These are phyloP conservation scores for Atethmia centrago DNA, from an alignment of 2,888 invertebrate species.

Conservation along the genomic window DNA sequence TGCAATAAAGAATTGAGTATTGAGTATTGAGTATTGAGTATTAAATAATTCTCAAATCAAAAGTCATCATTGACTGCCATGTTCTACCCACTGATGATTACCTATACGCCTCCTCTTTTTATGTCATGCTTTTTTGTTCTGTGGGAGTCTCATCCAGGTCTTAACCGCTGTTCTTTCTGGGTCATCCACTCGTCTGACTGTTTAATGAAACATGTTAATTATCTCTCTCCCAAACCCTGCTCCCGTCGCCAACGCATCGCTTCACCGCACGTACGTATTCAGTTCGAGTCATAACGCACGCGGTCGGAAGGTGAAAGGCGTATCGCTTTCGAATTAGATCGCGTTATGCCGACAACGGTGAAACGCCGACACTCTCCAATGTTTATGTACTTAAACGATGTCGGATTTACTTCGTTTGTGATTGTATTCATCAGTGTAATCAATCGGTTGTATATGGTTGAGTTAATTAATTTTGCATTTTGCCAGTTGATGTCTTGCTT, in stretches of 20 bases:
- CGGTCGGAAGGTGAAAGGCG: conserved; percentile 89
- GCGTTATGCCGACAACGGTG: conserved; percentile 85
- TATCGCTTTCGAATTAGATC: conserved; percentile 90
- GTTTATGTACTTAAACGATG: conserved; percentile 70
- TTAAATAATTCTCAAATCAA: not conserved
- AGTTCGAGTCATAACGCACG: conserved; percentile 73
- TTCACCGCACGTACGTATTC: conserved; percentile 61
- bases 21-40: too few relatives aligned
- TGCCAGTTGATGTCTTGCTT: conserved; percentile 3
- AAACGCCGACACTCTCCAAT: conserved; percentile 80
- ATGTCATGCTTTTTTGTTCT: not conserved
- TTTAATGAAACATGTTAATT: not conserved
- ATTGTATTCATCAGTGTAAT: conserved; percentile 51
- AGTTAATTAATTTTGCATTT: conserved; percentile 25
- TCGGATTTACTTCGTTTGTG: conserved; percentile 62
- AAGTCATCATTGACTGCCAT: not conserved
- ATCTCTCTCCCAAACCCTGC: conserved; percentile 23
- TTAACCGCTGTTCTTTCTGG: not conserved
- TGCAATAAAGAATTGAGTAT: too few relatives aligned
- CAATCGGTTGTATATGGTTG: conserved; percentile 16
- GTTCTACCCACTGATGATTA: not conserved
- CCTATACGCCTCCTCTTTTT: too few relatives aligned
- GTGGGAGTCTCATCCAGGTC: not conserved
- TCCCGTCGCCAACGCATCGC: conserved; percentile 43
- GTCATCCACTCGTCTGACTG: too few relatives aligned